Evolutionary conservation across 2,888 invertebrate genomes (phyloP).

Genomic region (Ethmia dodecea): DNA sequence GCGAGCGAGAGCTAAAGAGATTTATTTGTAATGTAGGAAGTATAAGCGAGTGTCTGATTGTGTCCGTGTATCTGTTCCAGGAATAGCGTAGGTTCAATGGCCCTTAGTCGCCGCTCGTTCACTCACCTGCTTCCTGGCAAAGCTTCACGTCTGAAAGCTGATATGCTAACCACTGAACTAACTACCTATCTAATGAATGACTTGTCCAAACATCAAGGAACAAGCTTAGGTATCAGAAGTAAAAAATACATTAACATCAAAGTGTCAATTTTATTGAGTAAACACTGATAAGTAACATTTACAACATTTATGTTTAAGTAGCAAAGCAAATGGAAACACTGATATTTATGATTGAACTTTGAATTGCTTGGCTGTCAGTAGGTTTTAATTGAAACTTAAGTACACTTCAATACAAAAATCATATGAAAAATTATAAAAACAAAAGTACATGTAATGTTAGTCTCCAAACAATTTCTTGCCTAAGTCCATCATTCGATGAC

Average conservation of each 20-base stretch:
- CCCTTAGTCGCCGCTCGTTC: slow-evolving; percentile 41
- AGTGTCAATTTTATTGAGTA: slow-evolving; percentile 5
- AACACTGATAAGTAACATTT: slow-evolving; percentile 1
- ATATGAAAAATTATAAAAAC: slow-evolving; percentile 5
- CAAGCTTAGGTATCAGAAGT: too few species aligned
- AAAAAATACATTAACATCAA: too few species aligned
- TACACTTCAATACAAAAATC: slow-evolving; percentile 13
- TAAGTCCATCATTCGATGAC: slow-evolving; percentile 92
- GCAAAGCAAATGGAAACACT: too few species aligned
- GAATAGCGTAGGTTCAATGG: slow-evolving; percentile 62
- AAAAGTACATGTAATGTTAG: slow-evolving; percentile 52
- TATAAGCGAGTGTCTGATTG: too few species aligned
- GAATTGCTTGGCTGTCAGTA: neutral
- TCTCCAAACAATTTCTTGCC: slow-evolving; percentile 93
- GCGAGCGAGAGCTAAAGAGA: too few species aligned
- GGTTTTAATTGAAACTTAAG: slow-evolving; percentile 7
- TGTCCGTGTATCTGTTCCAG: slow-evolving; percentile 31
- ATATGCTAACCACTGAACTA: slow-evolving; percentile 27
- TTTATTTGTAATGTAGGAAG: too few species aligned
- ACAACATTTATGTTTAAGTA: too few species aligned
- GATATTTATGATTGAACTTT: too few species aligned
- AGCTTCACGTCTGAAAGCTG: slow-evolving; percentile 46
- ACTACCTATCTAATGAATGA: too few species aligned
- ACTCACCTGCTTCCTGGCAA: slow-evolving; percentile 69
- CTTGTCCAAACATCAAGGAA: too few species aligned